A percentile compares a stretch with the other conserved stretches of the same genome.
Evolutionary conservation across 2,113 vertebrate genomes (phyloP).

Genomic region (Pongo pygmaeus): DNA sequence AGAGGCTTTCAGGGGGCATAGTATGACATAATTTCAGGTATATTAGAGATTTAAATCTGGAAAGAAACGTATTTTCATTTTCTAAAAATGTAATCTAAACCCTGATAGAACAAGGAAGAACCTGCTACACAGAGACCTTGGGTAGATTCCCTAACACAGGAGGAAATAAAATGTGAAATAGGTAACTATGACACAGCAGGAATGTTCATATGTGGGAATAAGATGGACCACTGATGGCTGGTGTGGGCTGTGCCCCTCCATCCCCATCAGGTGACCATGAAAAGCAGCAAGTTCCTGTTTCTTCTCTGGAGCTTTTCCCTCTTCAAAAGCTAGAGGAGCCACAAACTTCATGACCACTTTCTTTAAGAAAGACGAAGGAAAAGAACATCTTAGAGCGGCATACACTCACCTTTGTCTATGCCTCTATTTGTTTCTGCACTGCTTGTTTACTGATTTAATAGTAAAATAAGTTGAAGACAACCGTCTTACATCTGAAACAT

Average conservation of each 20-base stretch:
- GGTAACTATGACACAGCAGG: too few relatives aligned
- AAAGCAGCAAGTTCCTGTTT: background rate
- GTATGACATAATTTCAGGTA: background rate
- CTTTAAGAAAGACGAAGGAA: background rate
- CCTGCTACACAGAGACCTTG: background rate
- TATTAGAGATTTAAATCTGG: background rate
- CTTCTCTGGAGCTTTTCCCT: background rate
- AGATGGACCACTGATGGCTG: background rate
- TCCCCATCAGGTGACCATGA: background rate
- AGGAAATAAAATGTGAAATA: background rate
- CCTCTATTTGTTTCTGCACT: background rate
- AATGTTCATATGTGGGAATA: background rate
- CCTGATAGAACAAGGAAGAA: background rate
- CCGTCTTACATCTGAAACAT: background rate
- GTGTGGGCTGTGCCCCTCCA: accelerated
- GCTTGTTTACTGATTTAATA: background rate
- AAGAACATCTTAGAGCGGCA: accelerated
- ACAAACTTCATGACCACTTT: background rate
- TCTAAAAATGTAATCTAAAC: background rate
- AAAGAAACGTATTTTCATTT: background rate
- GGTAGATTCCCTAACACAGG: too few relatives aligned
- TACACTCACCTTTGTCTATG: accelerated
- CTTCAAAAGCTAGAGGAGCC: background rate
- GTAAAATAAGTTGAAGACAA: background rate
- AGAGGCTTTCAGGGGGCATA: background rate